Evolutionary conservation across 2,113 vertebrate genomes (phyloP).

Genomic region (Rhegmatorhina hoffmannsi): DNA sequence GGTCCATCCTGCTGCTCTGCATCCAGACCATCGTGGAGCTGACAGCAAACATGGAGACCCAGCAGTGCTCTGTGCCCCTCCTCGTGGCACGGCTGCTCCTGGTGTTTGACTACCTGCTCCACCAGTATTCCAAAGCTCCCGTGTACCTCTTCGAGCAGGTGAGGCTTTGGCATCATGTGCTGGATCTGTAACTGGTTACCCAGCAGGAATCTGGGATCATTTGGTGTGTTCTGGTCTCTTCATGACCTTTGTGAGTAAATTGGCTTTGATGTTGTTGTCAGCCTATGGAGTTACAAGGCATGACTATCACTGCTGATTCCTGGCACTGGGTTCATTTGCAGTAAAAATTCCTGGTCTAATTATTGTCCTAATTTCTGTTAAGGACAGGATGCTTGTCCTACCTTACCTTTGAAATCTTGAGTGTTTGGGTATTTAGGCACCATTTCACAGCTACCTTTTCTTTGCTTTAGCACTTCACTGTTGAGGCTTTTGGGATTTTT

Average conservation of each 20-base stretch:
- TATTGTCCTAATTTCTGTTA: not conserved
- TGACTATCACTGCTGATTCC: not conserved
- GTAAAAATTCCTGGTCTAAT: not conserved
- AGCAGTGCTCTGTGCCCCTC: slow-evolving; percentile 86
- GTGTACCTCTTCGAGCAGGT: slow-evolving; percentile 97
- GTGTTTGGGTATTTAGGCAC: not conserved
- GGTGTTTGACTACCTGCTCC: slow-evolving; percentile 94
- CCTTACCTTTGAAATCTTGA: not conserved
- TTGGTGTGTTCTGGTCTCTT: not conserved
- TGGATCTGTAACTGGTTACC: not conserved
- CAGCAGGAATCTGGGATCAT: not conserved
- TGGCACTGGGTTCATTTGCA: not conserved
- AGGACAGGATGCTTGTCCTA: not conserved
- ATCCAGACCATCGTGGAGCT: slow-evolving; percentile 91
- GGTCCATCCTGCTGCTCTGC: slow-evolving; percentile 81
- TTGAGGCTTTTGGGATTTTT: not conserved
- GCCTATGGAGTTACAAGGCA: not conserved
- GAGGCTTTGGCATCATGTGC: not conserved
- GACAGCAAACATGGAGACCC: slow-evolving; percentile 83
- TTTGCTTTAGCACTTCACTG: not conserved
- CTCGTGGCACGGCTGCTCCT: slow-evolving; percentile 88
- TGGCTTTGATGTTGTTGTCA: not conserved
- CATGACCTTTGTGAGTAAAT: not conserved
- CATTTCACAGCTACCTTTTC: not conserved
- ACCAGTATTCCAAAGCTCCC: slow-evolving; percentile 92